phyloP scores from a whole-genome alignment of 2,797 vertebrate species.

The Coccyzus lansbergi region DNA sequence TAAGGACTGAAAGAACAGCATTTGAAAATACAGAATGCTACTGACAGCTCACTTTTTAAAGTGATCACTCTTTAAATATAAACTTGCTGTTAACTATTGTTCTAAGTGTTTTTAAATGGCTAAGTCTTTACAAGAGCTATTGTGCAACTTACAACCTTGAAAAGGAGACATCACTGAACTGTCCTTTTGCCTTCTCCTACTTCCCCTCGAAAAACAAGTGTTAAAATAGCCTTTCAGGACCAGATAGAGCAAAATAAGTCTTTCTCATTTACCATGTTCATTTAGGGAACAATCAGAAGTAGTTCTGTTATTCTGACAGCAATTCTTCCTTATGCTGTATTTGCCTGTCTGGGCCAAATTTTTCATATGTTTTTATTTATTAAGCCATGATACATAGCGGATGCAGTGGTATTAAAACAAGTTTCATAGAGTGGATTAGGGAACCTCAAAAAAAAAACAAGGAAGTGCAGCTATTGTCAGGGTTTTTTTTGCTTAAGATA shows the following conservation, averaged over 20 bases:
- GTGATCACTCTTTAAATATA: neutral
- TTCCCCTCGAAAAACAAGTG: neutral
- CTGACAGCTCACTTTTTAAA: neutral
- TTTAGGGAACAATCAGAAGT: neutral
- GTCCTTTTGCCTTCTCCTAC: neutral
- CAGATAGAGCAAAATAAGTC: neutral
- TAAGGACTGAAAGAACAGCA: constrained; percentile 19
- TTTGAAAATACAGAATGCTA: constrained; percentile 18
- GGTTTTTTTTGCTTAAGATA: neutral
- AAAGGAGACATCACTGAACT: neutral
- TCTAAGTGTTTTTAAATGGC: neutral
- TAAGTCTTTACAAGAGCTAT: neutral
- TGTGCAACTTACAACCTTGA: neutral
- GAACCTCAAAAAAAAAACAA: neutral
- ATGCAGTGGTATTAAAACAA: neutral
- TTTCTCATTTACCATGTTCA: neutral
- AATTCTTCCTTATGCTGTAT: neutral
- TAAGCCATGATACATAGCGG: neutral
- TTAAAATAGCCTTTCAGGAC: neutral
- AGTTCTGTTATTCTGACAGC: neutral
- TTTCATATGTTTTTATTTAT: neutral
- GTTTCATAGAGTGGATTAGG: neutral
- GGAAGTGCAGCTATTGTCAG: neutral
- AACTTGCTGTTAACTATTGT: neutral
- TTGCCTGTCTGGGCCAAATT: neutral